A percentile compares a stretch with the other conserved stretches of the same genome.
Conservation (phyloP, 1,140 invertebrate species). For the Nymphalis io region DNA sequence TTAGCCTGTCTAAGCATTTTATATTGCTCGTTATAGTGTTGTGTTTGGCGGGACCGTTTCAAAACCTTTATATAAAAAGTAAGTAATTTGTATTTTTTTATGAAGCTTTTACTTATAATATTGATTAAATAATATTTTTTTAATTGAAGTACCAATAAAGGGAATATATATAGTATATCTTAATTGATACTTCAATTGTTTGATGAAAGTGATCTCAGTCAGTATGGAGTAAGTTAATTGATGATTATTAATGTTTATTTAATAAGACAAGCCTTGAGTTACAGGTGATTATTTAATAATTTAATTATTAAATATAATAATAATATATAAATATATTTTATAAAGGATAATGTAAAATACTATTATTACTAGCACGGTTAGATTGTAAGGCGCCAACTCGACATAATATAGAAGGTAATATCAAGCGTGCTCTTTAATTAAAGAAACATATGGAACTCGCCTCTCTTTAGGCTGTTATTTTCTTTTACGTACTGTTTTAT, state of each 20-base stretch:
- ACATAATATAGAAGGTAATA: constrained; percentile 9
- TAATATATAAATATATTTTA: too few relatives aligned
- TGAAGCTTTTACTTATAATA: background rate
- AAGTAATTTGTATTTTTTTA: constrained; percentile 2
- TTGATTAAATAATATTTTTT: background rate
- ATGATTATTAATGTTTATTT: too few relatives aligned
- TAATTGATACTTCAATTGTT: too few relatives aligned
- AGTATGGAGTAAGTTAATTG: too few relatives aligned
- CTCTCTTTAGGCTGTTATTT: too few relatives aligned
- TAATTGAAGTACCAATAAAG: too few relatives aligned
- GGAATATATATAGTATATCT: too few relatives aligned
- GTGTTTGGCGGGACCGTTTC: background rate
- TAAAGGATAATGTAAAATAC: background rate
- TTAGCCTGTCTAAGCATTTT: background rate
- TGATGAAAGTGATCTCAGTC: too few relatives aligned
- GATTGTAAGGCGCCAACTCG: constrained; percentile 7
- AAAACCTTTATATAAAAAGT: background rate
- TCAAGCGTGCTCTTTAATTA: constrained; percentile 12
- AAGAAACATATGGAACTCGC: background rate
- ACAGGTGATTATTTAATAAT: too few relatives aligned
- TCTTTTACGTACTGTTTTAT: too few relatives aligned
- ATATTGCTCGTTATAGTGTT: constrained; percentile 2
- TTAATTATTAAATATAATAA: too few relatives aligned
- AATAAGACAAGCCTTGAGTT: too few relatives aligned
- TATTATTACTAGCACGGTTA: background rate